Evolutionary conservation across 2,113 vertebrate species (phyloP), one percentile per base, ranked within the genome.

Genomic region (Onychostoma macrolepis): DNA sequence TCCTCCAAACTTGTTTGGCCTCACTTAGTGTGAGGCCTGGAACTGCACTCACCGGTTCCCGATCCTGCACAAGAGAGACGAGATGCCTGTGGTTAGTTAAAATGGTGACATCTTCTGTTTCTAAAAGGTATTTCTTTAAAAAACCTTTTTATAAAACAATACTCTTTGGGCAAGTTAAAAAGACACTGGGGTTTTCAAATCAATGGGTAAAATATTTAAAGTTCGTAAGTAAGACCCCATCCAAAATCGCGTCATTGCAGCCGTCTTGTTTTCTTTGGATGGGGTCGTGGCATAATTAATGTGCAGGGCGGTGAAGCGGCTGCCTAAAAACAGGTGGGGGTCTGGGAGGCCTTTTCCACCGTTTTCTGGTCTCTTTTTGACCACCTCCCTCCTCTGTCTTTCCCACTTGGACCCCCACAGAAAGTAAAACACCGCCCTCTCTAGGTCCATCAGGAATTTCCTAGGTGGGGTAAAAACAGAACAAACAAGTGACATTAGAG

Each of bases 321-420:
- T 28, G 0, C 9, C 75, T 74, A 89, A 87, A 63, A 89, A 84
- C 67, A 84, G 53, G 19, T 56, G 61, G 12, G 65, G 28, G 28
- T 67, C 72, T 4, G 72, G 88, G 13, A 89, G 80, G 11, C 43
- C 83, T 48, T 87, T 87, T 1, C 77, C 77, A 0, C 61, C 83
- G 0, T 87, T 89, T 2, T 67, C 28, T 0, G 26, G 26, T 17
- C 28, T 67, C 11, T 33, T n/a, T n/a, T 67, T 67, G 4, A 67
- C 13, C 0, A 38, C 9, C 7, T 83, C 28, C n/a, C 81, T 33
- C 6, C 30, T 75, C 0, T 85, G 0, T 0, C 65, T 10, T 7
- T 89, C 85, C 85, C 85, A 86, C 2, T 65, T 89, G 43, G 79
- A 83, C 72, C 87, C 72, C 77, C 87, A 88, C 41, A 88, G 0